Evolutionary conservation across 2,888 invertebrate species (phyloP).

Genomic region (Noctua pronuba): DNA sequence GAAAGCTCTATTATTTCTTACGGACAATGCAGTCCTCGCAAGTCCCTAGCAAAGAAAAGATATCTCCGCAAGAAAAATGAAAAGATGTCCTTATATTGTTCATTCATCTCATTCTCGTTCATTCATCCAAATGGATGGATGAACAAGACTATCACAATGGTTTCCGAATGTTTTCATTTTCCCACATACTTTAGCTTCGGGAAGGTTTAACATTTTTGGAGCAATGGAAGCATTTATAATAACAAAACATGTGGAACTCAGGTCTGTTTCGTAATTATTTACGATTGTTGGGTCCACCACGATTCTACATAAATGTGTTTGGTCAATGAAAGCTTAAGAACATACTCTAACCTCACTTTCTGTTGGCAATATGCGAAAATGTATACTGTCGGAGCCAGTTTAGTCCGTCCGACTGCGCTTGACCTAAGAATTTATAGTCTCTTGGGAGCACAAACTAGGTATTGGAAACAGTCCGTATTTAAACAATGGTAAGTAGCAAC

Average conservation of each 20-base stretch:
- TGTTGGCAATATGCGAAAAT: background rate
- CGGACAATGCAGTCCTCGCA: slow-evolving; percentile 41
- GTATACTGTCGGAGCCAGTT: background rate
- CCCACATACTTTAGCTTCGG: slow-evolving; percentile 16
- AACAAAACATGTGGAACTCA: slow-evolving; percentile 8
- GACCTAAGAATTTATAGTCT: slow-evolving; percentile 7
- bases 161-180: slow-evolving; percentile 48
- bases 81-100: slow-evolving; percentile 40
- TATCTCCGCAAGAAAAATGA: slow-evolving; percentile 21
- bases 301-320: background rate
- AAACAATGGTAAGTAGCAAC: slow-evolving; percentile 26
- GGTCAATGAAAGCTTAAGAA: background rate
- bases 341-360: background rate
- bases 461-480: slow-evolving; percentile 16
- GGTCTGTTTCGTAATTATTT: slow-evolving; percentile 13
- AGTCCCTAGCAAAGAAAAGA: slow-evolving; percentile 18
- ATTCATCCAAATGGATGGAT: slow-evolving; percentile 39
- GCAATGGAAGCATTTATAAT: slow-evolving; percentile 24
- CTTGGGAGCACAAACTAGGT: background rate
- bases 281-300: slow-evolving; percentile 7
- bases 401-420: slow-evolving; percentile 4
- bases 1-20: slow-evolving; percentile 49
- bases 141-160: slow-evolving; percentile 37
- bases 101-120: too few relatives aligned
- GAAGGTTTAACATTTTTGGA: slow-evolving; percentile 15